Evolutionary conservation across 2,113 vertebrate genomes (phyloP), one percentile per base, ranked within the genome.

Genomic region (Ciconia stormi): DNA sequence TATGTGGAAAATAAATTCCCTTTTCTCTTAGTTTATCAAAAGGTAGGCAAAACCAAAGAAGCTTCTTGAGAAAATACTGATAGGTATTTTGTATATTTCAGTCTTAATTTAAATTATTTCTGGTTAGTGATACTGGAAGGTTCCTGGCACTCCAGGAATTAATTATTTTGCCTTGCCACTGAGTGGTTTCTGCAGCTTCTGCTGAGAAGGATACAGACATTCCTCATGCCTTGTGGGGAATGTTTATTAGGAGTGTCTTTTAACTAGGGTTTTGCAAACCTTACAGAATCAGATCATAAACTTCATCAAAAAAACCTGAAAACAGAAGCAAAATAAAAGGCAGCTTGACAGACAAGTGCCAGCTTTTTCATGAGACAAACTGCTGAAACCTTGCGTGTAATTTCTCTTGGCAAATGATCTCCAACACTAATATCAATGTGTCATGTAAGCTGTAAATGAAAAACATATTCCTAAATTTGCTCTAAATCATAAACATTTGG

Each of bases 361-460:
- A 91, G 67, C 23, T 91, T 96, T 94, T 90, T 72, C 29, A 38
- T 80, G 59, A 94, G 50, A 85, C 38, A 90, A 83, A 94, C 52
- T 94, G 91, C 92, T 96, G 93, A 96, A 97, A 63, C 50, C 69
- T 95, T 86, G 63, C 69, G 89, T 96, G 72, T 89, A 85, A 92
- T 90, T 96, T 92, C 44, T 96, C 55, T 89, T 97, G 95, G 95
- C 95, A 96, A 95, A 93, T 96, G 82, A 63, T 87, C 78, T 92
- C 36, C 69, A 95, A 12, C 46, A 66, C 49, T 93, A 92, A 93
- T 92, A 94, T 72, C 87, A 81, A 89, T 70, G 88, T 91, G 93
- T 95, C 71, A 66, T 90, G 76, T 93, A 95, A 97, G 67, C 92
- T 96, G 94, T 90, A 96, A 96, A 94, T 89, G 59, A 77, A 97